Percentiles rank a stretch among this genome's conserved stretches.
Evolutionary conservation across 1,140 invertebrate species (phyloP).

Genomic region (Potamilus streckersoni): DNA sequence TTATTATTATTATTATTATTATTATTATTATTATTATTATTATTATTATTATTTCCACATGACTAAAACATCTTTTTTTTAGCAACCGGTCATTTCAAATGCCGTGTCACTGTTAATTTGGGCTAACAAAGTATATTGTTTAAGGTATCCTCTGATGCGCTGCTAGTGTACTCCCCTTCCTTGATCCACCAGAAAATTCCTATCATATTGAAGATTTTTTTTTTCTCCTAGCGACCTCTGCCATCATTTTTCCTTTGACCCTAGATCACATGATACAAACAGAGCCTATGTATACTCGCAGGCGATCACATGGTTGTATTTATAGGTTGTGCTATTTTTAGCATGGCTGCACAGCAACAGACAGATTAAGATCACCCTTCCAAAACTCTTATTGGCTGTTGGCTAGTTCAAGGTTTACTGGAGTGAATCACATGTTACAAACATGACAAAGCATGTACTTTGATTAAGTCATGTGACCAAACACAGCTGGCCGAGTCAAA

Average conservation of each 20-base stretch:
- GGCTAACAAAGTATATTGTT: too few species aligned
- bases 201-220: background rate
- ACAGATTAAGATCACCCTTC: slow-evolving; percentile 24
- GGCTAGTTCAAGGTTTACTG: slow-evolving; percentile 28
- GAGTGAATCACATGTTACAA: slow-evolving; percentile 24
- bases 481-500: slow-evolving; percentile 33
- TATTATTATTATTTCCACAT: too few species aligned
- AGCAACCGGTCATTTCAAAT: too few species aligned
- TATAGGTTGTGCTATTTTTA: slow-evolving; percentile 27
- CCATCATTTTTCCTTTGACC: background rate
- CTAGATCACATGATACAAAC: slow-evolving; percentile 1
- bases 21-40: too few species aligned
- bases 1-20: too few species aligned
- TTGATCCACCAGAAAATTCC: too few species aligned
- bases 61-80: too few species aligned
- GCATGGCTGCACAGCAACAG: slow-evolving; percentile 34
- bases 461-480: slow-evolving; percentile 29
- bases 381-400: slow-evolving; percentile 24
- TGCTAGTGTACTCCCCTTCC: too few species aligned
- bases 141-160: too few species aligned
- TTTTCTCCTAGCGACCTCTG: background rate
- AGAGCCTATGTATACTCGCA: slow-evolving; percentile 3
- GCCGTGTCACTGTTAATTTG: too few species aligned
- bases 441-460: slow-evolving; percentile 19
- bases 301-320: slow-evolving; percentile 24